Percentiles rank a stretch among this genome's conserved stretches.
These are phyloP conservation scores for Pogoniulus pusillus DNA, from an alignment of 2,797 vertebrate genomes.

Conservation along the genomic window DNA sequence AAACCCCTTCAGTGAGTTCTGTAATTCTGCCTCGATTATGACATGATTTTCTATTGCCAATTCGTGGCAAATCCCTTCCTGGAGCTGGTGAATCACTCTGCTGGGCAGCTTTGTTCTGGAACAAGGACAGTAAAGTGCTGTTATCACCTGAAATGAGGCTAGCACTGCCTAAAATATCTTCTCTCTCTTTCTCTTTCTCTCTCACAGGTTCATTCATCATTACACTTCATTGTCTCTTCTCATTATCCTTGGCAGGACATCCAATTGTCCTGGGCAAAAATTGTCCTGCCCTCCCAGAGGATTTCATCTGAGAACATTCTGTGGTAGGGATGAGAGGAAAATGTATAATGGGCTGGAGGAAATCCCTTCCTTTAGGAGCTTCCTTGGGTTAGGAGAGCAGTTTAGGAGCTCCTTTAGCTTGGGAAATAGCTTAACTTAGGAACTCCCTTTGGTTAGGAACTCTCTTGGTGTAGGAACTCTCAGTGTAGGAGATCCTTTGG, in stretches of 20 bases:
- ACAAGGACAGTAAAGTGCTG: neutral
- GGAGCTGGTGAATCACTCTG: neutral
- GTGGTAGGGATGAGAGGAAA: neutral
- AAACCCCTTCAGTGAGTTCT: no score
- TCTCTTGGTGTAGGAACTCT: no score
- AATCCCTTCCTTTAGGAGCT: neutral
- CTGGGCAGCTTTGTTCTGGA: neutral
- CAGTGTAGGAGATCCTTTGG: no score
- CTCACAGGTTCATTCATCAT: neutral
- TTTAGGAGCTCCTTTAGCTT: no score
- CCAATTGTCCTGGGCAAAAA: neutral
- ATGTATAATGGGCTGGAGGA: fast-evolving
- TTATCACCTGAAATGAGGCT: neutral
- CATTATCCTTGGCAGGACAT: neutral
- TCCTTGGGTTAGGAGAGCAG: no score
- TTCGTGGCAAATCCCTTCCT: neutral
- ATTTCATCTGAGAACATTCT: neutral
- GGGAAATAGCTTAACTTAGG: no score
- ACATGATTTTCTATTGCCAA: fast-evolving
- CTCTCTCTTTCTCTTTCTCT: neutral
- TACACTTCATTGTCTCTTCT: neutral
- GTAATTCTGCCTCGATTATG: neutral
- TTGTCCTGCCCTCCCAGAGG: fast-evolving
- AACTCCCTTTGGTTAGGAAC: no score
- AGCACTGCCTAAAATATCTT: neutral